Base-by-base conservation (phyloP, 2,797 vertebrate genomes). In the Ptychadena robeensis region DNA sequence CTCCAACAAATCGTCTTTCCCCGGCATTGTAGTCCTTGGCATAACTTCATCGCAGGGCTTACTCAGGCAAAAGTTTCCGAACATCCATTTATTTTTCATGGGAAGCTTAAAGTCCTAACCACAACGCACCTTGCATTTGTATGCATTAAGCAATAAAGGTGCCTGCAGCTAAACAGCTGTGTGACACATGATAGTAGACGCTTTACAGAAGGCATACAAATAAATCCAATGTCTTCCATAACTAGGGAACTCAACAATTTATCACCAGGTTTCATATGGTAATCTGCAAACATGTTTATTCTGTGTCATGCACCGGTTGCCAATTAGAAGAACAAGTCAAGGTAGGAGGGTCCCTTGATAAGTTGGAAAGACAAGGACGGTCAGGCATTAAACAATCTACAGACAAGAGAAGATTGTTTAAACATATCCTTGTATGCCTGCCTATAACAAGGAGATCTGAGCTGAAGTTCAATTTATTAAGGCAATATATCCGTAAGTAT, bases 41-140 rank as follows among this genome's bases (percentile, higher is more conserved):
- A 66, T 34, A 57, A 30, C 59, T 67, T 65, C 61, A 67, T 61
- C 9, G 40, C 59, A 73, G 11, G 64, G 37, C 37, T 44, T 61
- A 44, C 25, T 28, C 2, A 72, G 25, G 59, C 31, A 38, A 31
- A 74, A 74, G 48, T 68, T 61, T 53, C 6, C 28, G 31, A 35
- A 64, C 68, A 68, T 68, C 27, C 37, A 69, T 69, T 75, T 67
- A 30, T 61, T 74, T 57, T 66, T 28, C 30, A 59, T 35, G 44
- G 48, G 37, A 53, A 69, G 72, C 67, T 82, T 59, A 57, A 74
- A 59, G 32, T 37, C 35, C 28, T 66, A 69, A 31, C 48, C 72
- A 70, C 37, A 63, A 69, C 64, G 81, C 73, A 68, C 53, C 37
- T n/a, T 76, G 73, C 57, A 75, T 75, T 34, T 82, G 71, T 31